These are phyloP conservation scores for Spatula clypeata DNA, from an alignment of 2,797 vertebrate species.

Conservation along the genomic window DNA sequence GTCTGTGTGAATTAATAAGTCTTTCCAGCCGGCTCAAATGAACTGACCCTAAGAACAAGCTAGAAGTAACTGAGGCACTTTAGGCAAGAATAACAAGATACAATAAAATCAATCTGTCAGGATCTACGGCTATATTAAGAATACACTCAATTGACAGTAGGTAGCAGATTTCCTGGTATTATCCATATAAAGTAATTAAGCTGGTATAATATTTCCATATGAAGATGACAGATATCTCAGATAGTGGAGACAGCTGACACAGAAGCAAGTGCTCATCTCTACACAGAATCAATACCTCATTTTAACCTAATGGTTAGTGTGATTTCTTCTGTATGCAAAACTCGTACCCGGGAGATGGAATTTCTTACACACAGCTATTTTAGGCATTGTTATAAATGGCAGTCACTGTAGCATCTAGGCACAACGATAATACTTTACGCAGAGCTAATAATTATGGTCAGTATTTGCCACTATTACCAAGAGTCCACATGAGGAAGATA, in stretches of 20 bases:
- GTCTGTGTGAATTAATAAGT: not conserved
- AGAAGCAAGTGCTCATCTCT: conserved; percentile 14
- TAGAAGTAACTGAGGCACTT: conserved; percentile 74
- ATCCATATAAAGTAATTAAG: not conserved
- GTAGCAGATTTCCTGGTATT: conserved; percentile 20
- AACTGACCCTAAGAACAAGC: not conserved
- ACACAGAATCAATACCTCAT: not conserved
- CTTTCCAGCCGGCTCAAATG: not conserved
- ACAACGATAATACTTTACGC: conserved; percentile 53
- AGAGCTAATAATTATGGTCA: conserved; percentile 34
- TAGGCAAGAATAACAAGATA: conserved; percentile 40
- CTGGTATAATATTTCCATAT: not conserved
- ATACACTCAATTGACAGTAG: not conserved
- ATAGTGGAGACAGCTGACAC: conserved; percentile 23
- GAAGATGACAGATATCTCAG: not conserved
- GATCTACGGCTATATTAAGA: not conserved
- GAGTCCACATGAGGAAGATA: not conserved
- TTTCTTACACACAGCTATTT: not conserved
- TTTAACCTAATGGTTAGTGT: not conserved
- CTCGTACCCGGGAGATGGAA: not conserved
- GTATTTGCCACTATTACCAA: not conserved
- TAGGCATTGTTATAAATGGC: conserved; percentile 46
- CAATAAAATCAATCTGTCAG: not conserved
- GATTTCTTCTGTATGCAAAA: conserved; percentile 6
- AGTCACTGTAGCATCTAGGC: conserved; percentile 74